Evolutionary conservation across 2,113 vertebrate genomes (phyloP), one percentile per base, ranked within the genome.

Genomic region (Chaetops frenatus): DNA sequence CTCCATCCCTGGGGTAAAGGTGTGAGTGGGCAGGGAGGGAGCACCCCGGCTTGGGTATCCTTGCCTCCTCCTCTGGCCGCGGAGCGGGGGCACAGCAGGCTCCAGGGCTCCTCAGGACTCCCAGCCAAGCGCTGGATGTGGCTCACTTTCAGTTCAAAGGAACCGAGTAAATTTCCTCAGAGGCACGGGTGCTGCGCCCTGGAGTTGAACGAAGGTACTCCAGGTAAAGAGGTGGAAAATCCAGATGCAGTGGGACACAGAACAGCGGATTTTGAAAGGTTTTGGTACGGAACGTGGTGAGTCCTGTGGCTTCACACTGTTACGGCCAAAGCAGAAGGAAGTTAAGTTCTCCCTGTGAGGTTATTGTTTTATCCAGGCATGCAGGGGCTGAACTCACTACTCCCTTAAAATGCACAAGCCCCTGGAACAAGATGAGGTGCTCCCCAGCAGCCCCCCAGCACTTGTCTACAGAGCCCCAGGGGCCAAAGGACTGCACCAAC

Each of bases 381-480:
- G 27, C 2, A 2, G 24, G 4, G 27, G 45, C 65, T 57, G 74
- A 90, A 51, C 50, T 67, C 80, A 12, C 15, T 15, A 1, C 24
- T 60, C 8, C 67, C 33, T 53, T 69, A 53, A 73, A 90, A 64
- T 0, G 4, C 38, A 66, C 66, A 60, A 86, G 71, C 3, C 40
- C 50, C 57, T 9, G 8, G 7, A 11, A 44, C 31, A 28, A n/a
- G 45, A 56, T 0, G 5, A 76, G 6, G 15, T 10, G 21, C 19
- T 62, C 27, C 5, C 33, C 2, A 0, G 1, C 35, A 42, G 28
- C 50, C 44, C 40, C 24, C 35, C 50, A 38, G 31, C 0, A 0
- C 60, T 53, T 1, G 1, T 7, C 21, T 31, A 17, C 53, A 35
- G 20, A n/a, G 48, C 13, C 28, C 54, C 38, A 23, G 24, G 0